Evolutionary conservation across 2,113 vertebrate species (phyloP).

Genomic region (Podarcis raffonei): DNA sequence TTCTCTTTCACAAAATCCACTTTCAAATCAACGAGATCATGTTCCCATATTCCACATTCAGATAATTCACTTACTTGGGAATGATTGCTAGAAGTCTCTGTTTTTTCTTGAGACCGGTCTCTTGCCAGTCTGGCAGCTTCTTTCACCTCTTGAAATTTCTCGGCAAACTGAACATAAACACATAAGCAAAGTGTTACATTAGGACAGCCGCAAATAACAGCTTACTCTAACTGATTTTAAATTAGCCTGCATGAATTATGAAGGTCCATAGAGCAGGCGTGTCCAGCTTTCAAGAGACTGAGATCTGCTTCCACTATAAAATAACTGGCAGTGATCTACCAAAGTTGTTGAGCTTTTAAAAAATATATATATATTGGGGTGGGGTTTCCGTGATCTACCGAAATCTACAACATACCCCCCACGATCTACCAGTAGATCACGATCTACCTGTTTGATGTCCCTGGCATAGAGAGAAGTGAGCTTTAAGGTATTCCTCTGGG

Average conservation of each 20-base stretch:
- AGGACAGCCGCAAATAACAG: not conserved
- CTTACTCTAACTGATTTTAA: not conserved
- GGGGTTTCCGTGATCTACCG: too few relatives aligned
- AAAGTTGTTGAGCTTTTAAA: too few relatives aligned
- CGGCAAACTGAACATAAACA: slow-evolving; percentile 86
- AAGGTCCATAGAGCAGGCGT: not conserved
- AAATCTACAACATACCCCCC: too few relatives aligned
- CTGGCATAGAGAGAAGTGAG: too few relatives aligned
- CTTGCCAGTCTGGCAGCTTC: slow-evolving; percentile 91
- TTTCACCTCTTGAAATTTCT: slow-evolving; percentile 97
- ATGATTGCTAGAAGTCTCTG: slow-evolving; percentile 89
- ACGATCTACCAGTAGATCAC: too few relatives aligned
- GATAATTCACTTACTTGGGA: slow-evolving; percentile 83
- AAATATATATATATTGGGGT: too few relatives aligned
- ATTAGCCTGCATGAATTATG: not conserved
- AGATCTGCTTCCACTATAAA: too few relatives aligned
- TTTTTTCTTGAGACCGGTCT: slow-evolving; percentile 96
- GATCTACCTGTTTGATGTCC: too few relatives aligned
- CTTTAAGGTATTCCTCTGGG: not conserved
- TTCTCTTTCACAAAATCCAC: slow-evolving; percentile 36
- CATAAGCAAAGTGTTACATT: not conserved
- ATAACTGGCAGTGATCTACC: too few relatives aligned
- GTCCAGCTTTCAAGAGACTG: too few relatives aligned
- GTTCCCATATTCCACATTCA: not conserved
- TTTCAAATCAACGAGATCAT: slow-evolving; percentile 31